Base-by-base conservation (phyloP, 2,113 vertebrate species). In the Callopanchax toddi region DNA sequence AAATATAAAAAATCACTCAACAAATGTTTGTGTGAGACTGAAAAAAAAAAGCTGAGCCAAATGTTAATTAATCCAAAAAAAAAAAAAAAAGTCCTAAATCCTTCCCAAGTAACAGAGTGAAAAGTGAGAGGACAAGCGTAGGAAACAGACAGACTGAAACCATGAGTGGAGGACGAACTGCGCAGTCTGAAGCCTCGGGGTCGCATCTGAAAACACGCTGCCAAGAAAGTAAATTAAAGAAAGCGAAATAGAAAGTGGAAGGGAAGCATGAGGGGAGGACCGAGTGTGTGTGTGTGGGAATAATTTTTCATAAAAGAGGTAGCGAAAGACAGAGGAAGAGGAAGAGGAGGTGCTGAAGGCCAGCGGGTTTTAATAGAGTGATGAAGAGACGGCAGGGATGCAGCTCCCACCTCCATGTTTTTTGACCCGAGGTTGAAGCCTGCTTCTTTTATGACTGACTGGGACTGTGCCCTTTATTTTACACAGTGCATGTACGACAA, bases 141-240 rank as follows among this genome's bases (percentile, higher is more conserved):
- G 50, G 29, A 20, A 11, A 69, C 26, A 51, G 63, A 60, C 32
- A 36, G 72, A 60, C 2, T 25, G 71, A 61, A 68, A 58, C 48
- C 2, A 1, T n/a, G 60, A 57, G 62, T 7, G 42, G 15, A 54
- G 57, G 75, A 43, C 53, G 49, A 79, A 67, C 73, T 56, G 44
- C 52, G 40, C 56, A 66, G 66, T 64, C 15, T 36, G 4, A 25
- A 69, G 42, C 20, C 48, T 20, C 0, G 0, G 11, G 76, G 83
- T 83, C 73, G 68, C 32, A 7, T 72, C 75, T 51, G 69, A 65
- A 67, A 70, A 78, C 76, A 82, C 2, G 40, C 60, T 58, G 46
- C 43, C 0, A 2, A 50, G 63, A 75, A 74, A 82, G 69, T 77
- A 77, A 85, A 89, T 86, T 78, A 67, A 76, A 80, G 76, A 34